Evolutionary conservation across 2,113 vertebrate species (phyloP).

Genomic region (Rousettus leschenaultii): DNA sequence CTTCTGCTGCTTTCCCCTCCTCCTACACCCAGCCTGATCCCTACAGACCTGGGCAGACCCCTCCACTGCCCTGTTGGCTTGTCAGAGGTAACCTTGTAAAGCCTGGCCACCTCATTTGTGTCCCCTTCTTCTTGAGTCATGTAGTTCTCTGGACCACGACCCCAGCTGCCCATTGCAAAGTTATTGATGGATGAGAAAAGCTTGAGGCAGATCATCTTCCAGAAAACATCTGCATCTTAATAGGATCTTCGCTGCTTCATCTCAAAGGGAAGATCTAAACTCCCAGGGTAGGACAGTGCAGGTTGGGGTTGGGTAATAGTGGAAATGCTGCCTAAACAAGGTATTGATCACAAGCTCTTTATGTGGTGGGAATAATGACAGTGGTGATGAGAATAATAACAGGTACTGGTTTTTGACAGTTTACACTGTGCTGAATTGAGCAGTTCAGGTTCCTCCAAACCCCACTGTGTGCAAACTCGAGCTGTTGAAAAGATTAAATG

Average conservation of each 20-base stretch:
- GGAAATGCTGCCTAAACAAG: background rate
- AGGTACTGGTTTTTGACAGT: background rate
- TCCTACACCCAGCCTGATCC: background rate
- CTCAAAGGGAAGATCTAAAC: background rate
- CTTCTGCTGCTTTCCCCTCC: background rate
- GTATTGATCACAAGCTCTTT: constrained; percentile 8
- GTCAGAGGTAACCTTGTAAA: background rate
- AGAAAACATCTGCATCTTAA: constrained; percentile 19
- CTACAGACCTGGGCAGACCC: background rate
- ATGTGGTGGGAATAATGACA: background rate
- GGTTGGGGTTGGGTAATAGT: background rate
- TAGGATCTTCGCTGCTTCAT: background rate
- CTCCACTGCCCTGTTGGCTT: background rate
- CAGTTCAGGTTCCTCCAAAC: background rate
- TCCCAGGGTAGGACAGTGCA: background rate
- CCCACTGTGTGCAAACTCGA: background rate
- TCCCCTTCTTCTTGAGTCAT: background rate
- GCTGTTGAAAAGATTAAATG: background rate
- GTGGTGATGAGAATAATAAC: background rate
- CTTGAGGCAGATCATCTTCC: background rate
- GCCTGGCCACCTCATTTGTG: background rate
- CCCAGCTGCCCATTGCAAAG: background rate
- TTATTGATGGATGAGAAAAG: background rate
- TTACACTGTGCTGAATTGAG: background rate
- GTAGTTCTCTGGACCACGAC: background rate